Percentiles rank a stretch among this genome's conserved stretches.
Conservation (phyloP, 2,888 invertebrate genomes). For the Morpho deidamia region DNA sequence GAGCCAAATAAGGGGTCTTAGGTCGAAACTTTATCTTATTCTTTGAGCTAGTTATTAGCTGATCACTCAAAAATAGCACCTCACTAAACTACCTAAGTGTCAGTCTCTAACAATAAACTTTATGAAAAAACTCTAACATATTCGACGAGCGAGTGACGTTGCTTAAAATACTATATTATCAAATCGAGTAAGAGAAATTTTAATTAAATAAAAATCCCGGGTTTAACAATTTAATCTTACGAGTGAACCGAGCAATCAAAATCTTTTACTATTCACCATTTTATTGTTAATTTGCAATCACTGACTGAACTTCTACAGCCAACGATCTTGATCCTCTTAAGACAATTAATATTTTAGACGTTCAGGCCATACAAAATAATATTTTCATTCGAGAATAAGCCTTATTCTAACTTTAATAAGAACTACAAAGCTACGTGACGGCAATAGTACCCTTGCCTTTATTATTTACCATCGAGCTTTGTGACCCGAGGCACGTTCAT, state of each 20-base stretch:
- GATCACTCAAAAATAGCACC: no score
- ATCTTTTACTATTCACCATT: conserved; percentile 2
- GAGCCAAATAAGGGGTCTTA: no score
- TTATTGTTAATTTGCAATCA: conserved; percentile 37
- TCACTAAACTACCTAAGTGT: no score
- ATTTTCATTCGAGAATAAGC: conserved; percentile 13
- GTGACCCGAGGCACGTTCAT: conserved; percentile 43
- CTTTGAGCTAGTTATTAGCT: no score
- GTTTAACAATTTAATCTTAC: no score
- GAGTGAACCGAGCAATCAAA: not conserved
- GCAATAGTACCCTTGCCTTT: conserved; percentile 25
- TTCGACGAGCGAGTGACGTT: no score
- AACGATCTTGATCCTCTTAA: conserved; percentile 23
- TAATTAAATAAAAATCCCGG: no score
- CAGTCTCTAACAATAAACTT: no score
- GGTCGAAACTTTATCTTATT: no score
- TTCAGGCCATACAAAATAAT: conserved; percentile 14
- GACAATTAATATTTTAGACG: conserved; percentile 31
- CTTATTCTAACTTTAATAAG: conserved; percentile 10
- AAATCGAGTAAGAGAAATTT: no score
- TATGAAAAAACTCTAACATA: no score
- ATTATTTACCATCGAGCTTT: conserved; percentile 39
- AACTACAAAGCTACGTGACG: conserved; percentile 12
- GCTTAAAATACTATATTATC: no score
- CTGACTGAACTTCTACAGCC: conserved; percentile 12